Base-by-base conservation (phyloP, 2,113 vertebrate genomes). In the Solea solea region DNA sequence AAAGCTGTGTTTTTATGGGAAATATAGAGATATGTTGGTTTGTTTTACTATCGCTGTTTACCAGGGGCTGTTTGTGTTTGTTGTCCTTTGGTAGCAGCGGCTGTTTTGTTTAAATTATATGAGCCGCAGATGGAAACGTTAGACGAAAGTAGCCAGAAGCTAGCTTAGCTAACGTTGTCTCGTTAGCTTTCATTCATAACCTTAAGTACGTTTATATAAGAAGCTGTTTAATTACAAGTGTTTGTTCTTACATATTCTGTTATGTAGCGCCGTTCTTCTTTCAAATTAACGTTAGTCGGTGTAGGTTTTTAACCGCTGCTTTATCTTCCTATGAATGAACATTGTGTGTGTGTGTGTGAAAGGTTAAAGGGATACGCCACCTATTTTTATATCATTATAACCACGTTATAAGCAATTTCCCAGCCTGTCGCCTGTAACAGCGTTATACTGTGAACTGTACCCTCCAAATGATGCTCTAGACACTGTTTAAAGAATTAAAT, bases 351-450 rank as follows among this genome's bases (percentile, higher is more conserved):
- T 12, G 13, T 69, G 59, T 65, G 72, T 74, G n/a, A 71, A 81
- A 89, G 84, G 80, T 81, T 85, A 86, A 69, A 86, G 57, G 72
- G 78, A n/a, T 58, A 73, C 1, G 61, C 57, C 69, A 45, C 48
- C 49, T 0, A 10, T 57, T 76, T 15, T 79, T 15, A 7, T n/a
- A 46, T 28, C 3, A 11, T 9, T 4, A 16, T 49, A 45, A 40
- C 15, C 11, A 63, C 21, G 5, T 45, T 13, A 14, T 42, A 40
- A 7, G 9, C 16, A 1, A 6, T 34, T 28, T 1, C 27, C 3
- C 6, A 14, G 34, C 11, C 14, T 15, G n/a, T 42, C 16, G 4
- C 28, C 8, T 11, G 9, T 45, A 11, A 12, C 16, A 11, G 15
- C 4, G 8, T 6, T 13, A 16, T 11, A 2, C 9, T 57, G 12